phyloP scores from a whole-genome alignment of 2,797 vertebrate species.

The Perodicticus potto region DNA sequence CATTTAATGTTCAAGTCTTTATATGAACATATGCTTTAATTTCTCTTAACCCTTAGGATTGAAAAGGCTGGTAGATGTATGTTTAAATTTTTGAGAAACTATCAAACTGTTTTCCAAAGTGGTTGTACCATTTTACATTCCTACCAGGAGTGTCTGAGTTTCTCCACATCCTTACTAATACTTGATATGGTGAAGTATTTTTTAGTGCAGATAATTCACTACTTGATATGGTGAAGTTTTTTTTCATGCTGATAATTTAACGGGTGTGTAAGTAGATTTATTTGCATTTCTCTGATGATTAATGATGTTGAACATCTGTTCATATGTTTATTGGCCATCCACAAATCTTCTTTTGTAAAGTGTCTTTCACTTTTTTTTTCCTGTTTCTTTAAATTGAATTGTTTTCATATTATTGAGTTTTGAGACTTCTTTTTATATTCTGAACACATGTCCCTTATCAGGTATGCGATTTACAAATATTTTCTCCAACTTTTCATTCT shows the following conservation, averaged over 20 bases:
- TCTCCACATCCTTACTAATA: background rate
- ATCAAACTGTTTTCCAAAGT: background rate
- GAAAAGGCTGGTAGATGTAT: background rate
- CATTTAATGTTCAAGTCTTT: background rate
- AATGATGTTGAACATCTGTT: background rate
- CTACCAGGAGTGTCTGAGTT: background rate
- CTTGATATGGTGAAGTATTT: background rate
- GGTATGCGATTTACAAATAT: background rate
- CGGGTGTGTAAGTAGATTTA: background rate
- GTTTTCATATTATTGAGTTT: background rate
- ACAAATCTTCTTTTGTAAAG: background rate
- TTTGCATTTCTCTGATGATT: background rate
- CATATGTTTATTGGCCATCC: background rate
- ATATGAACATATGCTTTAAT: background rate
- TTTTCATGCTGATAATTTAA: too few relatives aligned
- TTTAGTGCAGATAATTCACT: background rate
- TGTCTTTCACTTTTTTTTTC: background rate
- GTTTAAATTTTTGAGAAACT: background rate
- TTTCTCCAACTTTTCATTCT: constrained; percentile 35
- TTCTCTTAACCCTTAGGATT: background rate
- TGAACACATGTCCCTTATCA: constrained; percentile 10
- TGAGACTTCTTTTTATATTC: constrained; percentile 15
- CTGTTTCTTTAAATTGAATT: background rate
- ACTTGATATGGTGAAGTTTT: too few relatives aligned
- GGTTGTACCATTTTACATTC: background rate